These are phyloP conservation scores for Eurytoma adleriae DNA, from an alignment of 2,888 invertebrate genomes.

Conservation along the genomic window DNA sequence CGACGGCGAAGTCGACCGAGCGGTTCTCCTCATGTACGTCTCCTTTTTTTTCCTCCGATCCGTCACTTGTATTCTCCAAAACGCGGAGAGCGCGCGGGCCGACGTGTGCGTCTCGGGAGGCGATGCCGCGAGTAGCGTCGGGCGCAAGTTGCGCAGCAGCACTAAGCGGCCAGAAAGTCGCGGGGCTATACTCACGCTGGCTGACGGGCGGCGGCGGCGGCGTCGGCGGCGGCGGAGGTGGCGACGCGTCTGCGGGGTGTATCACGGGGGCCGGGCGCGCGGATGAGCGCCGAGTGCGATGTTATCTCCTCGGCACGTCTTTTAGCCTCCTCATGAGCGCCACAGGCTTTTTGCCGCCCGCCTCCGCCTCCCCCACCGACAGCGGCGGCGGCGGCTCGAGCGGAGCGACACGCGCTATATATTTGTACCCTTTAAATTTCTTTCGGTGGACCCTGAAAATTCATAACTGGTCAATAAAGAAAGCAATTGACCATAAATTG, in stretches of 20 bases:
- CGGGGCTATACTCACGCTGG: background rate
- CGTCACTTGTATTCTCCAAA: too few species aligned
- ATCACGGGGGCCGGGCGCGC: constrained; percentile 3
- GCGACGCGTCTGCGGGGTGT: background rate
- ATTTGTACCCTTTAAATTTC: background rate
- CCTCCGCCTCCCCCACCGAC: constrained; percentile 26
- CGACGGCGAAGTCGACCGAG: too few species aligned
- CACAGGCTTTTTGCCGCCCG: background rate
- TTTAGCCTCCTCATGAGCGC: background rate
- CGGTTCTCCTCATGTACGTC: background rate
- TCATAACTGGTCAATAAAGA: background rate
- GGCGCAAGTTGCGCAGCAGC: background rate
- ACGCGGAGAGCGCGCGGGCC: too few species aligned
- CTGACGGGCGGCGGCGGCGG: background rate
- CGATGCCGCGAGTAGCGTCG: constrained; percentile 17
- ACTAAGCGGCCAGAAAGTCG: background rate
- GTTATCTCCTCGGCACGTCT: background rate
- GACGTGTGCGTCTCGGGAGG: constrained; percentile 20
- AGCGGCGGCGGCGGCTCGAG: background rate
- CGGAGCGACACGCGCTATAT: background rate
- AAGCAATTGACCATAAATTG: too few species aligned
- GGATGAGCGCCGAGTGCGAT: constrained; percentile 20
- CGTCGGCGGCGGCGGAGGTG: background rate
- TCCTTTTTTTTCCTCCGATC: too few species aligned
- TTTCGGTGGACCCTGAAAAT: background rate